Evolutionary conservation across 2,888 invertebrate genomes (phyloP).

Genomic region (Harpagoxenus sublaevis): DNA sequence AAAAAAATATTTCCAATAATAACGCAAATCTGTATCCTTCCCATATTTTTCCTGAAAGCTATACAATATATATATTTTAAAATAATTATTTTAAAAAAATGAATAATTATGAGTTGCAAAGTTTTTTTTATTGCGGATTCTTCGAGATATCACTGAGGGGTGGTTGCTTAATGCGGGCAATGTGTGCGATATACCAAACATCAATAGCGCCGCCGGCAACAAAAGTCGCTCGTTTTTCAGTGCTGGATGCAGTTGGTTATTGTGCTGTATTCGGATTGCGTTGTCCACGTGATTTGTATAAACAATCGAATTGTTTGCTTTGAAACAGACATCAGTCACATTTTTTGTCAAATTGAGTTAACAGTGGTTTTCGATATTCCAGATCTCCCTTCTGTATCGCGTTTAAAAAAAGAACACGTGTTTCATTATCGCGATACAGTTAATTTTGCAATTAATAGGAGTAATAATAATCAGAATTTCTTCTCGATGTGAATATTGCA

Average conservation of each 20-base stretch:
- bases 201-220: slow-evolving; percentile 36
- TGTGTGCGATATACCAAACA: slow-evolving; percentile 5
- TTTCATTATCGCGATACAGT: background rate
- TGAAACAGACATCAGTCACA: slow-evolving; percentile 43
- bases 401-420: slow-evolving; percentile 16
- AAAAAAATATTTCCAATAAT: slow-evolving; percentile 1
- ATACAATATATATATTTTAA: background rate
- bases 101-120: background rate
- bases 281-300: slow-evolving; percentile 51
- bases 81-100: slow-evolving; percentile 1
- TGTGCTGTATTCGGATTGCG: slow-evolving; percentile 22
- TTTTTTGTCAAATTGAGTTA: slow-evolving; percentile 51
- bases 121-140: slow-evolving; percentile 6
- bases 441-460: slow-evolving; percentile 12
- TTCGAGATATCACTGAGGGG: background rate
- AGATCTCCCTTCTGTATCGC: background rate
- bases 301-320: slow-evolving; percentile 53
- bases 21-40: background rate
- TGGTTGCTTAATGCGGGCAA: slow-evolving; percentile 19
- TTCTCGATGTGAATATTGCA: background rate
- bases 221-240: slow-evolving; percentile 43
- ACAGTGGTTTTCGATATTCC: slow-evolving; percentile 41
- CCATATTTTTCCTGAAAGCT: background rate
- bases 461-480: background rate
- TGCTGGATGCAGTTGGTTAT: slow-evolving; percentile 19